Percentiles rank a stretch among this genome's conserved stretches.
Conservation (phyloP, 2,888 invertebrate genomes). For the Phorcus lineatus region DNA sequence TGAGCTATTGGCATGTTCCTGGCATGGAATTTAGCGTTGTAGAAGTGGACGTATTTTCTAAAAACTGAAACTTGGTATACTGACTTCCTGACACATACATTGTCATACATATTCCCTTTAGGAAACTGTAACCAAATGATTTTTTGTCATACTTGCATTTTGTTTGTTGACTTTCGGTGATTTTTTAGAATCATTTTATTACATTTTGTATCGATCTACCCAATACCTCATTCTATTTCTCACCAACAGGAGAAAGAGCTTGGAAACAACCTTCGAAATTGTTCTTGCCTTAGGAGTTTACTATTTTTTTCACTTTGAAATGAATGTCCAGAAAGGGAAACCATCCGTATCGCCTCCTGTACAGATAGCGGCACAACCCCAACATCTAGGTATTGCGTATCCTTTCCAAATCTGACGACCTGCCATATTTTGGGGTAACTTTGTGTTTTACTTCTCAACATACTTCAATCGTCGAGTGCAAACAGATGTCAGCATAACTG, state of each 20-base stretch:
- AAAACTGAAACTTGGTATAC: too few species aligned
- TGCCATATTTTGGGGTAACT: neutral
- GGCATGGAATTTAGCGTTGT: too few species aligned
- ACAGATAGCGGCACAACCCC: slow-evolving; percentile 59
- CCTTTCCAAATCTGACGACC: slow-evolving; percentile 43
- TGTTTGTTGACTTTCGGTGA: too few species aligned
- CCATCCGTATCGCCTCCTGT: slow-evolving; percentile 65
- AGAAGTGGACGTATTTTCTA: too few species aligned
- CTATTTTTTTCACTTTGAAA: slow-evolving; percentile 63
- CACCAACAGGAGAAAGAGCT: slow-evolving; percentile 69
- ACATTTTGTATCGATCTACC: neutral
- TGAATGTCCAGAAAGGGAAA: slow-evolving; percentile 68
- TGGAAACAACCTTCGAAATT: slow-evolving; percentile 68
- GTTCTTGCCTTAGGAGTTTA: slow-evolving; percentile 35
- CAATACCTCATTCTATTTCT: slow-evolving; percentile 49
- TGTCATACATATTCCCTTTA: too few species aligned
- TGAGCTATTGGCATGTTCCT: too few species aligned
- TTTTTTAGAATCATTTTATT: too few species aligned
- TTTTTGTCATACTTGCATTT: too few species aligned
- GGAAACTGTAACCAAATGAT: too few species aligned
- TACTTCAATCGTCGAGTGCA: neutral
- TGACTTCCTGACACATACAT: too few species aligned
- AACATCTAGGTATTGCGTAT: slow-evolving; percentile 58
- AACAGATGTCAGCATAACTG: slow-evolving; percentile 4
- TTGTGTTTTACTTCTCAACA: neutral